A percentile compares a stretch with the other conserved stretches of the same genome.
phyloP scores from a whole-genome alignment of 2,113 vertebrate genomes.

The Cepphus grylle region DNA sequence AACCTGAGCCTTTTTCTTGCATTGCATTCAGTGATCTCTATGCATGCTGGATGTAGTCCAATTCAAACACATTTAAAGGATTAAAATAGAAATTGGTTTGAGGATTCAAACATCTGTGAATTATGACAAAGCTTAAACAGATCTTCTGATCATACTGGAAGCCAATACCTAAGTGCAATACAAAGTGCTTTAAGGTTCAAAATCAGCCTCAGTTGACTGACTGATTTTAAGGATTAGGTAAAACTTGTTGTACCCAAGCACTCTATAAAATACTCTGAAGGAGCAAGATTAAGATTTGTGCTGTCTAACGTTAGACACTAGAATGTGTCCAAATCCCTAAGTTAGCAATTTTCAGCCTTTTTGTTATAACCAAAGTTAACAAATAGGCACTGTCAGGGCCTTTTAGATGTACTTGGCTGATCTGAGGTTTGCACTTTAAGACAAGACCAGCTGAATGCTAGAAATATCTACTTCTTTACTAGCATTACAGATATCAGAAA shows the following conservation, averaged over 20 bases:
- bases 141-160: background rate
- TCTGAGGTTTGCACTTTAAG: background rate
- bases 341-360: background rate
- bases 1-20: background rate
- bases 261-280: background rate
- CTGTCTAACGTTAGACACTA: background rate
- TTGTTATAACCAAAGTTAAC: background rate
- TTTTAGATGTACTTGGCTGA: background rate
- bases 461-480: background rate
- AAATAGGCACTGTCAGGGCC: background rate
- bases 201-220: background rate
- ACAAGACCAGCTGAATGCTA: background rate
- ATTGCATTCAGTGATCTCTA: background rate
- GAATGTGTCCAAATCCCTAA: background rate
- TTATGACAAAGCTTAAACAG: background rate
- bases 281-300: background rate
- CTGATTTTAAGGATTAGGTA: background rate
- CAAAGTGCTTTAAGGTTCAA: background rate
- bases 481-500: background rate
- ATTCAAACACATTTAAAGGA: background rate
- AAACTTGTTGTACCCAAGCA: background rate
- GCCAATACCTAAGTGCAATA: background rate
- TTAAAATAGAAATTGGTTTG: slow-evolving; percentile 1
- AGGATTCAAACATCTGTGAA: background rate
- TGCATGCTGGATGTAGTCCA: background rate